Base-by-base conservation (phyloP, 2,797 vertebrate species). In the Octomys mimax region DNA sequence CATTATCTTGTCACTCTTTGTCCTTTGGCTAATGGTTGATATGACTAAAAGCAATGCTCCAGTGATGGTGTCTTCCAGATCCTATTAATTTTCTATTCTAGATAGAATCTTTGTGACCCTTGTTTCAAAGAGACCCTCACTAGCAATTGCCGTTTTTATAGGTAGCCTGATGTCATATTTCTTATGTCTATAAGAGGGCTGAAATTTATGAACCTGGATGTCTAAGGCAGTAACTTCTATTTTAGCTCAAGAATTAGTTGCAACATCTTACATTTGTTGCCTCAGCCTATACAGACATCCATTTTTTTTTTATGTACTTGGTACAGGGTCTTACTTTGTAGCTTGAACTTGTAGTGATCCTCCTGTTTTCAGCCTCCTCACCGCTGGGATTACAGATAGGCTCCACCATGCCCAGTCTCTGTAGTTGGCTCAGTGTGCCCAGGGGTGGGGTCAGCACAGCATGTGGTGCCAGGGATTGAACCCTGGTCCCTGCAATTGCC, bases 1-100 rank as follows among this genome's bases (percentile, higher is more conserved):
- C 18, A 73, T 85, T 87, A 92, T 75, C 54, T 93, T 96, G 90
- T 28, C 26, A 36, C 33, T 88, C 42, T 91, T 79, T 81, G 14
- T 89, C 61, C 14, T 90, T 90, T 96, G 49, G 22, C n/a, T 95
- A 73, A 77, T 92, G 91, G 54, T 11, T 77, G 49, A 33, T 57
- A 49, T 87, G 52, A 94, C 87, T 87, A 42, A 91, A 95, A 91
- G 49, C 9, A 86, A 21, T 62, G 46, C 18, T 78, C n/a, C 31
- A 33, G n/a, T 71, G 46, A 28, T 75, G 3, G 59, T 92, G 59
- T 49, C 16, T 84, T 91, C 59, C 5, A 70, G 33, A 7, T 11
- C 59, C 54, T 54, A 46, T 84, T 64, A 71, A 19, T 77, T 94
- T 21, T 87, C 16, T 85, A 36, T 92, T 92, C 11, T 52, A 70